Conservation (phyloP, 1,140 invertebrate species). For the Philotrypesis tridentata region DNA sequence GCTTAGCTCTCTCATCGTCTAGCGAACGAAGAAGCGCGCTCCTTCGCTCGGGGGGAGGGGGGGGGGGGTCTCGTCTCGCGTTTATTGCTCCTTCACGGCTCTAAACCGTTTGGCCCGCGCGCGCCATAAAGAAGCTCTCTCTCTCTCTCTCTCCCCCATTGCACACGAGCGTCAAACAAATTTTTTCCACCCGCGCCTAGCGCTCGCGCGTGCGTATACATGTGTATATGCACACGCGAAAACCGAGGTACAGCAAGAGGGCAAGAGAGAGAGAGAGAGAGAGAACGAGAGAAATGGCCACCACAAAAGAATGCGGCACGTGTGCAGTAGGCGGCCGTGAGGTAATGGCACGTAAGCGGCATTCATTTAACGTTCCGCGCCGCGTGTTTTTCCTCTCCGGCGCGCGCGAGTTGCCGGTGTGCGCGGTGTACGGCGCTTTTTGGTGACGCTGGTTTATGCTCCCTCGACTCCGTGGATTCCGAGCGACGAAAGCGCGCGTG, state of each 20-base stretch:
- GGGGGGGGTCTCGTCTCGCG: too few species aligned
- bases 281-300: neutral
- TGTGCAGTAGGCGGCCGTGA: too few species aligned
- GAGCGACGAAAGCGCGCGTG: constrained; percentile 8
- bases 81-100: too few species aligned
- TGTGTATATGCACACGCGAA: neutral
- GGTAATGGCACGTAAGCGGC: constrained; percentile 42
- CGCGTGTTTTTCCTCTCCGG: neutral
- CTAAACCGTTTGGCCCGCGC: too few species aligned
- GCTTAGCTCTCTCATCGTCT: too few species aligned
- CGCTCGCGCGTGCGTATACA: neutral
- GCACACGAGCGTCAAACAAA: neutral
- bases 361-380: constrained; percentile 34
- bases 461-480: neutral
- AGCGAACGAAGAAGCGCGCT: too few species aligned
- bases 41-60: too few species aligned
- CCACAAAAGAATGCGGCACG: neutral
- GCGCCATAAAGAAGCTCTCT: too few species aligned
- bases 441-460: neutral
- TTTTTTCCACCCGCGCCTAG: too few species aligned
- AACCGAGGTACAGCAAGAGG: neutral
- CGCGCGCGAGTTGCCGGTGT: neutral
- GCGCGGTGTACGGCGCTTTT: too few species aligned
- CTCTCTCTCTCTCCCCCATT: too few species aligned
- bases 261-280: neutral